Evolutionary conservation across 2,888 invertebrate species (phyloP).

Genomic region (Mactromeris polynyma): DNA sequence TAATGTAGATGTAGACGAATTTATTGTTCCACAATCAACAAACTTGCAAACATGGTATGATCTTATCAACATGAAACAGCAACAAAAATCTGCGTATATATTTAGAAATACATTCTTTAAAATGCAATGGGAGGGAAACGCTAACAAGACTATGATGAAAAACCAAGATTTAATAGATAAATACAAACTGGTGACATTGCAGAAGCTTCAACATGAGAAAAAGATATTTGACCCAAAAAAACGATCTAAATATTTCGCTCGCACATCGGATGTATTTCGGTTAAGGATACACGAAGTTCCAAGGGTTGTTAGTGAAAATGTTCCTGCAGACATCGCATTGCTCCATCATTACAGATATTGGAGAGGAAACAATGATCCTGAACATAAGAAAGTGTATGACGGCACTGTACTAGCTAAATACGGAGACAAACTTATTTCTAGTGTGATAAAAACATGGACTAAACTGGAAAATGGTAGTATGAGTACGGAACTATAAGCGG

Average conservation of each 20-base stretch:
- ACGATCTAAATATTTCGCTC: conserved; percentile 79
- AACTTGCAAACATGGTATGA: conserved; percentile 69
- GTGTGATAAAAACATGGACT: not conserved
- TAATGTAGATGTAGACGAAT: conserved; percentile 85
- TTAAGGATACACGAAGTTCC: conserved; percentile 79
- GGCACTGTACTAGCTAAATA: conserved; percentile 54
- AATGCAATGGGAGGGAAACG: conserved; percentile 73
- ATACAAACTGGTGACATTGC: conserved; percentile 72
- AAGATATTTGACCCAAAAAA: conserved; percentile 59
- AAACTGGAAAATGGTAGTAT: not conserved
- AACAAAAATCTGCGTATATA: conserved; percentile 49
- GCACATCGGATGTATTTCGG: conserved; percentile 68
- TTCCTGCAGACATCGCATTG: conserved; percentile 57
- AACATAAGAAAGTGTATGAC: conserved; percentile 53
- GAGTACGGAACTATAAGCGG: not conserved
- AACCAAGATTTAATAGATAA: conserved; percentile 63
- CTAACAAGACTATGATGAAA: conserved; percentile 31
- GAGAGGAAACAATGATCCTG: conserved; percentile 59
- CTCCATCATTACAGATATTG: conserved; percentile 81
- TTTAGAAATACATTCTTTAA: conserved; percentile 78
- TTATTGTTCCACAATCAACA: conserved; percentile 80
- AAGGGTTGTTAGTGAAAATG: conserved; percentile 45
- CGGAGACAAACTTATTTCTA: conserved; percentile 18
- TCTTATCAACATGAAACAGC: not conserved
- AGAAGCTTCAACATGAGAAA: conserved; percentile 73